Conservation (phyloP, 2,888 invertebrate species). For the Apamea epomidion region DNA sequence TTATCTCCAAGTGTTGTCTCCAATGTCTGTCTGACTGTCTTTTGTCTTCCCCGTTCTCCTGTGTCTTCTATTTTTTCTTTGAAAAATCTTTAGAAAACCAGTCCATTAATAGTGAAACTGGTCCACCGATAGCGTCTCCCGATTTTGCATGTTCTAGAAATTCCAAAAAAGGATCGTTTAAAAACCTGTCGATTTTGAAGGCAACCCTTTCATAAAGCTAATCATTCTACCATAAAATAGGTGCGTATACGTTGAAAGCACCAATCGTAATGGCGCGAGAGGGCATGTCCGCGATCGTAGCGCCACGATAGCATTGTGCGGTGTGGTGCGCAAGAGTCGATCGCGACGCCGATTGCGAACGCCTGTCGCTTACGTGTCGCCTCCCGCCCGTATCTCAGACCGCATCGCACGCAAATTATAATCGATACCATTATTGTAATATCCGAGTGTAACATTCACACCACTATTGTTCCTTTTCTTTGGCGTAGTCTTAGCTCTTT, state of each 20-base stretch:
- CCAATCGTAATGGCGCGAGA: conserved; percentile 88
- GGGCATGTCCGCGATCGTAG: conserved; percentile 87
- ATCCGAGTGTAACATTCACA: conserved; percentile 87
- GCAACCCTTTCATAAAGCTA: conserved; percentile 78
- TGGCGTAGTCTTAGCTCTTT: conserved; percentile 75
- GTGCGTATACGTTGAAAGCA: conserved; percentile 81
- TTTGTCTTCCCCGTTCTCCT: background rate
- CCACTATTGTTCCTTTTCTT: conserved; percentile 87
- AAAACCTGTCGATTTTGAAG: conserved; percentile 46
- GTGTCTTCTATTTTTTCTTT: background rate
- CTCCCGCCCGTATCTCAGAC: conserved; percentile 84
- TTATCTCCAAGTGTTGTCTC: background rate
- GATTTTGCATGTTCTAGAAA: background rate
- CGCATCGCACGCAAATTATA: conserved; percentile 90
- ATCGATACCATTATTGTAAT: conserved; percentile 91
- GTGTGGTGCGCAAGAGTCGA: conserved; percentile 83
- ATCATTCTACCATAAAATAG: conserved; percentile 82
- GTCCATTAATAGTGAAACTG: background rate
- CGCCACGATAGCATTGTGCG: conserved; percentile 89
- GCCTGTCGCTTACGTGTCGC: conserved; percentile 90
- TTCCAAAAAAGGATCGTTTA: background rate
- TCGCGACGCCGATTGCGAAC: conserved; percentile 86
- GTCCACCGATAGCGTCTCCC: too few species aligned
- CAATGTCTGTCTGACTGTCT: background rate
- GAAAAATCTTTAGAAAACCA: background rate